Evolutionary conservation across 2,888 invertebrate species (phyloP).

Genomic region (Venusia cambrica): DNA sequence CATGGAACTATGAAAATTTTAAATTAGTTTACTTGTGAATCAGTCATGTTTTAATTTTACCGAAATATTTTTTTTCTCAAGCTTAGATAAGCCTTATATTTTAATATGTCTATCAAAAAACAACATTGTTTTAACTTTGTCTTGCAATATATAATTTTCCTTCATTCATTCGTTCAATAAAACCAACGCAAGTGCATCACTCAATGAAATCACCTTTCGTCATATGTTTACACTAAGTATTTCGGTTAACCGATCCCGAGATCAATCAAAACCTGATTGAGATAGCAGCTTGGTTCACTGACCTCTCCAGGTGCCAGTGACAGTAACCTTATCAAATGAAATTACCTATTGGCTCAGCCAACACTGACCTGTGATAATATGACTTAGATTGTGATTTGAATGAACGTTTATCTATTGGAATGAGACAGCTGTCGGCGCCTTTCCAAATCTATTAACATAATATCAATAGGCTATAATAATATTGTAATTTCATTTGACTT

Average conservation of each 20-base stretch:
- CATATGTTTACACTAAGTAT: conserved; percentile 48
- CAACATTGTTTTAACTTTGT: too few species aligned
- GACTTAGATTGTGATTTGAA: conserved; percentile 52
- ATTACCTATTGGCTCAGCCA: conserved; percentile 53
- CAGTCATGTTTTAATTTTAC: too few species aligned
- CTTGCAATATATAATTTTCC: too few species aligned
- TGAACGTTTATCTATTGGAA: conserved; percentile 34
- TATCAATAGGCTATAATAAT: conserved; percentile 9
- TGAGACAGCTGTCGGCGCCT: conserved; percentile 50
- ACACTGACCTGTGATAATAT: conserved; percentile 72
- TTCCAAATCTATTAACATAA: conserved; percentile 12
- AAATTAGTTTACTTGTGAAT: too few species aligned
- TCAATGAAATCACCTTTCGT: conserved; percentile 8
- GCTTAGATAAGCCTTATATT: too few species aligned
- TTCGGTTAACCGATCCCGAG: conserved; percentile 43
- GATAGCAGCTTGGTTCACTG: conserved; percentile 44
- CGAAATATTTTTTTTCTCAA: too few species aligned
- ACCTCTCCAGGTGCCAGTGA: conserved; percentile 69
- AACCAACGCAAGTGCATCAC: background rate
- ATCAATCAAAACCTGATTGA: conserved; percentile 53
- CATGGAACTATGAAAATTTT: too few species aligned
- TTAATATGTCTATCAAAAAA: too few species aligned
- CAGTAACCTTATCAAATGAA: conserved; percentile 37
- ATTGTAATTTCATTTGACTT: conserved; percentile 11
- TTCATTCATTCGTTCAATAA: too few species aligned